Evolutionary conservation across 2,888 invertebrate genomes (phyloP), one percentile per base, ranked within the genome.

Genomic region (Corythucha ciliata): DNA sequence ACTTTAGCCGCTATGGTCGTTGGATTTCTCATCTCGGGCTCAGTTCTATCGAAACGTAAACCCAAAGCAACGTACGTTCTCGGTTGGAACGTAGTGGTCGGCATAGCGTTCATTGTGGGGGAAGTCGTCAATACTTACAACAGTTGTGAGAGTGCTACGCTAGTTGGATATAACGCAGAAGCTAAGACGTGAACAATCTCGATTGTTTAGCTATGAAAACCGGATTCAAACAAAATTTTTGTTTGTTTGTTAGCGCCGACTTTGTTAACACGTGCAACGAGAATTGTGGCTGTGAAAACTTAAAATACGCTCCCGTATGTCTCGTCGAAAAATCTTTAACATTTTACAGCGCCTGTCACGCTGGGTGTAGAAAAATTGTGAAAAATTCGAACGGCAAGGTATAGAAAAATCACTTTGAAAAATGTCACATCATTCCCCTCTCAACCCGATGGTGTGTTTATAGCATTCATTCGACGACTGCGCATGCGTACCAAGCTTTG

Each of bases 291-390:
- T 81, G 81, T 63, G 70, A 70, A 2, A 67, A 69, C 18, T 69
- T 76, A 5, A 73, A 74, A 55, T 82, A 78, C 65, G 73, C 76
- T 3, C 82, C 82, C 0, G 76, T 82, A 0, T 82, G 81, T 60
- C 74, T 76, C 57, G 70, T 70, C 33, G 66, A 72, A 12, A 71
- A 70, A 0, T 70, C 67, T 46, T 72, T 72, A 12, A 78, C 80
- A 1, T 83, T 72, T 62, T 83, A 78, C 66, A 82, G 81, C 1
- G 77, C 83, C 1, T 84, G 84, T 60, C 81, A 81, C 63, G 83
- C 83, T 0, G 83, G 83, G 1, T 84, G 83, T 59, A n/a, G n/a
- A n/a, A n/a, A n/a, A n/a, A n/a, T n/a, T n/a, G n/a, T n/a, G n/a
- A n/a, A n/a, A n/a, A n/a, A n/a, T n/a, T n/a, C n/a, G n/a, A n/a